Conservation (phyloP, 2,888 invertebrate genomes). For the Dastarcus helophoroides region DNA sequence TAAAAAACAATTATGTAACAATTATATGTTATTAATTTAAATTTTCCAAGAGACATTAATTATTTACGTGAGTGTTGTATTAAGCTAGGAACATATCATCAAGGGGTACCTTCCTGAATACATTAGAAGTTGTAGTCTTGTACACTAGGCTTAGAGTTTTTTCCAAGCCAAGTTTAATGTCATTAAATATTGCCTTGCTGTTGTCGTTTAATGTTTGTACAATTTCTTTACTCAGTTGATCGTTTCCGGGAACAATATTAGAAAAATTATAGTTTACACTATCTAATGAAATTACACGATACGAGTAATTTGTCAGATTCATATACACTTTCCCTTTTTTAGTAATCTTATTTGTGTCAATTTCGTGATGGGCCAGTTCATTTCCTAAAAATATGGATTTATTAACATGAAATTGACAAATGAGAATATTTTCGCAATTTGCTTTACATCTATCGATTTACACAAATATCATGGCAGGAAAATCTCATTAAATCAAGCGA, state of each 20-base stretch:
- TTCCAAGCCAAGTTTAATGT: constrained; percentile 20
- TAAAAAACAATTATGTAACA: too few relatives aligned
- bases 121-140: constrained; percentile 15
- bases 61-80: too few relatives aligned
- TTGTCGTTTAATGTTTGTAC: constrained; percentile 23
- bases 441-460: too few relatives aligned
- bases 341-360: constrained; percentile 18
- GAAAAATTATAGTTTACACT: constrained; percentile 22
- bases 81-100: constrained; percentile 19
- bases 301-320: constrained; percentile 24
- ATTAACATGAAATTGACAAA: too few relatives aligned
- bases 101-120: constrained; percentile 20
- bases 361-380: too few relatives aligned
- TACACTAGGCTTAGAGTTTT: constrained; percentile 15
- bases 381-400: too few relatives aligned
- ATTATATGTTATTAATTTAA: too few relatives aligned
- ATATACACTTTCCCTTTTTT: constrained; percentile 21
- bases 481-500: too few relatives aligned
- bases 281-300: constrained; percentile 48
- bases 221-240: constrained; percentile 19
- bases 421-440: too few relatives aligned
- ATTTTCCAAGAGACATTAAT: too few relatives aligned
- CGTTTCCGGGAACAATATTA: constrained; percentile 22
- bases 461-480: too few relatives aligned
- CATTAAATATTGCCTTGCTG: constrained; percentile 18